Base-by-base conservation (phyloP, 2,888 invertebrate species). In the Agrochola lychnidis region DNA sequence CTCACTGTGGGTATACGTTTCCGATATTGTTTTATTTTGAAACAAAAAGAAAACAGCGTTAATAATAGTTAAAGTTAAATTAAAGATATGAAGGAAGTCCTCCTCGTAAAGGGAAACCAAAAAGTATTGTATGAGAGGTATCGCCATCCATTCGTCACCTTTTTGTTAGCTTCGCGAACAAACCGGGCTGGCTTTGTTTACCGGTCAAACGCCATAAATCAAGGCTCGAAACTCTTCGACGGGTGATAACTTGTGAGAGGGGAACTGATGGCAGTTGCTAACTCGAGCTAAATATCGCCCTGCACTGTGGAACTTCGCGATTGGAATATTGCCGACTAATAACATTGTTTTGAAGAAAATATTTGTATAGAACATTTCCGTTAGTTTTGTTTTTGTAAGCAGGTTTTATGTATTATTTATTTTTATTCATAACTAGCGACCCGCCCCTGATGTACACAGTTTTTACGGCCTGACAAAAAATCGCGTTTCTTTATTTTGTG, bases 151-250 rank as follows among this genome's bases (percentile, higher is more conserved):
- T 81, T 78, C 71, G 68, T 83, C 77, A 79, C 68, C 48, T 79
- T 79, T 75, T 79, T 78, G 85, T 78, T 53, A 67, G 67, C 40
- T n/a, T 51, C 63, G 57, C 48, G 74, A 87, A 84, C 85, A 70
- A 85, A 66, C 59, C 48, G 57, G 61, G 36, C 77, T 48, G 70
- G 78, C 83, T 79, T 83, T 84, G 87, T 87, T 87, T 87, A 81
- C 88, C 69, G 78, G 73, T 62, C 80, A 67, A 78, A 77, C 74
- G 83, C 69, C 83, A 83, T 87, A 81, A 88, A 87, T 87, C 87
- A 87, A 63, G 67, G 30, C 59, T 64, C 42, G 68, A 73, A 79
- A 78, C 70, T 78, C 78, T 75, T 82, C 82, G 82, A 70, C 78
- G 67, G 75, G 59, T 73, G 85, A 87, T 81, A 81, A 82, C 80